Conservation (phyloP, 1,140 invertebrate species). For the Neodiprion virginianus region DNA sequence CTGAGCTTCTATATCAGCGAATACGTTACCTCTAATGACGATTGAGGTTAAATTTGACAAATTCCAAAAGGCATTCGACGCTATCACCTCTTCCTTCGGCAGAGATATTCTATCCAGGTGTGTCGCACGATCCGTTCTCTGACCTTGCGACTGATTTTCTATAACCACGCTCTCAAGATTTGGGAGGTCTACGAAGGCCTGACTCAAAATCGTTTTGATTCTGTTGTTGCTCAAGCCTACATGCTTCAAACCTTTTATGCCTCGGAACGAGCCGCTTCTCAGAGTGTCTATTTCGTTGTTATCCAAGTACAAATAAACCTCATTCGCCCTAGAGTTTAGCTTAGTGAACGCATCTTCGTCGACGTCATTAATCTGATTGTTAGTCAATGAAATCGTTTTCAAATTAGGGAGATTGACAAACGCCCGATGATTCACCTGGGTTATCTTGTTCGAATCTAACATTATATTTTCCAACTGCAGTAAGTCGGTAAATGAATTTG, state of each 20-base stretch:
- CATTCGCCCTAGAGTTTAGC: background rate
- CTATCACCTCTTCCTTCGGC: background rate
- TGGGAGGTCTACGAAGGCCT: background rate
- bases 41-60: background rate
- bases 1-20: background rate
- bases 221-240: background rate
- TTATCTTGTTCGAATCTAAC: background rate
- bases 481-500: background rate
- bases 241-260: background rate
- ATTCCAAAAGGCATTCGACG: background rate
- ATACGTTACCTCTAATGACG: background rate
- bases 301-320: background rate
- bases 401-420: background rate
- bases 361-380: background rate
- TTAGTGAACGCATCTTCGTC: background rate
- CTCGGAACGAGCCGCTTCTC: background rate
- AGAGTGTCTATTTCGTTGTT: background rate
- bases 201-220: background rate
- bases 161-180: background rate
- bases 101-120: too few relatives aligned
- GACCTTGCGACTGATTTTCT: background rate
- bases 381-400: background rate
- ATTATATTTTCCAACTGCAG: background rate
- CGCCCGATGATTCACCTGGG: background rate
- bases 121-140: background rate